phyloP scores from a whole-genome alignment of 2,113 vertebrate genomes.

The Notarius quadriscutis region DNA sequence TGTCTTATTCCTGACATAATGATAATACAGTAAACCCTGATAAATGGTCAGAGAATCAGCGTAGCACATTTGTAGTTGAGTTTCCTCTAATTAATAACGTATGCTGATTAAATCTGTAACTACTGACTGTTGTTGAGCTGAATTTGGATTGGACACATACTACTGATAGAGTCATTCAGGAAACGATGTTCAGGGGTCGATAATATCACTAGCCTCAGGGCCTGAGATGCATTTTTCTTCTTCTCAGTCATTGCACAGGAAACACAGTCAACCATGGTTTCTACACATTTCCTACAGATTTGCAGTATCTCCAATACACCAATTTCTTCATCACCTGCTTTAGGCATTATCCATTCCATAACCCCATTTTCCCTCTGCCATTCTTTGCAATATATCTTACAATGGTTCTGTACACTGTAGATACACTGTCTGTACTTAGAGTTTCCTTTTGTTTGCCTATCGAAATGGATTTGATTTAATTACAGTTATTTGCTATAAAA shows the following conservation, averaged over 20 bases:
- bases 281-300: not conserved
- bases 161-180: not conserved
- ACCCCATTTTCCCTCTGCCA: not conserved
- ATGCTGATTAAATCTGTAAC: constrained; percentile 18
- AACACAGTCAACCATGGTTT: not conserved
- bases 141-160: not conserved
- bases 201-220: not conserved
- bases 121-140: constrained; percentile 4
- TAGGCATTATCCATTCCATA: not conserved
- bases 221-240: not conserved
- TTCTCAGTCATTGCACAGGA: not conserved
- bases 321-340: not conserved
- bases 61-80: not conserved
- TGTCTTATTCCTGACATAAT: not conserved
- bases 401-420: not conserved
- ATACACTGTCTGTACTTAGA: not conserved
- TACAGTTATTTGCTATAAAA: not conserved
- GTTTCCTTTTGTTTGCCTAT: not conserved
- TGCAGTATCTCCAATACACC: not conserved
- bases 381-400: not conserved
- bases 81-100: not conserved
- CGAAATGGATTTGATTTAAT: not conserved
- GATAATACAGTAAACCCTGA: not conserved
- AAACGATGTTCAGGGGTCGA: not conserved
- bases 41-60: not conserved